These are phyloP conservation scores for Chloropsis cyanopogon DNA, from an alignment of 2,113 vertebrate species.

Conservation along the genomic window DNA sequence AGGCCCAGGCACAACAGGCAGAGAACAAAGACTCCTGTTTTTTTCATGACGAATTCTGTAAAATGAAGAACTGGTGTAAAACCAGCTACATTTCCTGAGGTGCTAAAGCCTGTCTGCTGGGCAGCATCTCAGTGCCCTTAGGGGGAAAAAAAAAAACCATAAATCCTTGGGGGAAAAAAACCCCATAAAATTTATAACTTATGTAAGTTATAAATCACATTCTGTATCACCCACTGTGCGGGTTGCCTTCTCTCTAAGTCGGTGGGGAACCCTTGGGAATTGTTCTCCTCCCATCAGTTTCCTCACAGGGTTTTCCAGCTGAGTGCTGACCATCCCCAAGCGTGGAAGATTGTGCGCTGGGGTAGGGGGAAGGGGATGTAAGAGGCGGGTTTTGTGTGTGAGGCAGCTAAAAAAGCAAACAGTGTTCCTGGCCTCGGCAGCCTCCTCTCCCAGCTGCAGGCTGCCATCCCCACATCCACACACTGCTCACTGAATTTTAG, in stretches of 20 bases:
- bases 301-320: neutral
- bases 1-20: too few species aligned
- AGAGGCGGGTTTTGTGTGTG: fast-evolving
- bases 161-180: too few species aligned
- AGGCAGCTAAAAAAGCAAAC: neutral
- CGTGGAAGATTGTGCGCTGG: fast-evolving
- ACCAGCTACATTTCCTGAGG: fast-evolving
- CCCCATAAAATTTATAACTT: too few species aligned
- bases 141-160: too few species aligned
- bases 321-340: neutral
- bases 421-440: neutral
- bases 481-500: neutral
- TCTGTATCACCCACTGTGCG: neutral
- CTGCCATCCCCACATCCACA: neutral
- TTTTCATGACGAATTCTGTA: fast-evolving
- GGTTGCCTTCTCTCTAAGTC: fast-evolving
- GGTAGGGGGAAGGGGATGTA: neutral
- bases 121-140: neutral
- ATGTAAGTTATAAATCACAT: too few species aligned
- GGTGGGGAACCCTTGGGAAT: neutral
- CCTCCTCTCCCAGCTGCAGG: neutral
- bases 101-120: neutral
- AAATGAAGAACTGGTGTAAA: neutral
- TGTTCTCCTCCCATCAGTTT: fast-evolving
- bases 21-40: neutral